Conservation (phyloP, 2,888 invertebrate genomes). For the Orthosia gracilis region DNA sequence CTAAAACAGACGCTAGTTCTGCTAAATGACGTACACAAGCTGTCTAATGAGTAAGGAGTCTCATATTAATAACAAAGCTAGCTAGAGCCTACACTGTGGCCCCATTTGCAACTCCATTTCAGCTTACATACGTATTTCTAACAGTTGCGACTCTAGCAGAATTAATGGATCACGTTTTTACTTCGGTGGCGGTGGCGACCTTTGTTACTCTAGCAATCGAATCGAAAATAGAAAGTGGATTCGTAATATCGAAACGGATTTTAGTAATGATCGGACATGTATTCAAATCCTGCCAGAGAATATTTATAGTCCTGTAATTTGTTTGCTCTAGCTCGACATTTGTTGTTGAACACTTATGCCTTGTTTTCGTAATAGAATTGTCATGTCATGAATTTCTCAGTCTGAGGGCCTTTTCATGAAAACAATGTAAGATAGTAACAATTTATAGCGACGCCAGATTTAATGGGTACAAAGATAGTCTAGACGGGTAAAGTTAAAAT, state of each 20-base stretch:
- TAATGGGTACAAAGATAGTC: slow-evolving; percentile 47
- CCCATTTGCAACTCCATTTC: slow-evolving; percentile 62
- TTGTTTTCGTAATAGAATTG: slow-evolving; percentile 33
- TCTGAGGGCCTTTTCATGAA: slow-evolving; percentile 9
- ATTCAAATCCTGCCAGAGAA: slow-evolving; percentile 28
- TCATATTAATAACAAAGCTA: slow-evolving; percentile 52
- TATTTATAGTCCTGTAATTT: slow-evolving; percentile 7
- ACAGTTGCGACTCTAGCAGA: slow-evolving; percentile 50
- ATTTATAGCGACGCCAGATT: slow-evolving; percentile 42
- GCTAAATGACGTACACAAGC: slow-evolving; percentile 40
- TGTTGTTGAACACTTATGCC: slow-evolving; percentile 1
- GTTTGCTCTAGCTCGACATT: neutral
- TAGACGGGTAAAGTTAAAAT: slow-evolving; percentile 53
- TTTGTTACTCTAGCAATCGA: slow-evolving; percentile 49
- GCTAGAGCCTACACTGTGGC: slow-evolving; percentile 50
- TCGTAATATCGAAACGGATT: slow-evolving; percentile 47
- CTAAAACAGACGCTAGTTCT: slow-evolving; percentile 44
- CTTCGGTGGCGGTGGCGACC: slow-evolving; percentile 36
- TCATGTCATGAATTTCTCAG: slow-evolving; percentile 22
- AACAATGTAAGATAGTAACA: slow-evolving; percentile 18
- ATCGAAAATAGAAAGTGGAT: slow-evolving; percentile 59
- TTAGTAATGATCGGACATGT: slow-evolving; percentile 40
- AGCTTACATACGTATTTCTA: slow-evolving; percentile 57
- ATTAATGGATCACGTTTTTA: slow-evolving; percentile 66
- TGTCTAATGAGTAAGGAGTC: slow-evolving; percentile 45